Percentiles rank a stretch among this genome's conserved stretches.
These are phyloP conservation scores for Myotis brandtii DNA, from an alignment of 2,113 vertebrate species.

Conservation along the genomic window DNA sequence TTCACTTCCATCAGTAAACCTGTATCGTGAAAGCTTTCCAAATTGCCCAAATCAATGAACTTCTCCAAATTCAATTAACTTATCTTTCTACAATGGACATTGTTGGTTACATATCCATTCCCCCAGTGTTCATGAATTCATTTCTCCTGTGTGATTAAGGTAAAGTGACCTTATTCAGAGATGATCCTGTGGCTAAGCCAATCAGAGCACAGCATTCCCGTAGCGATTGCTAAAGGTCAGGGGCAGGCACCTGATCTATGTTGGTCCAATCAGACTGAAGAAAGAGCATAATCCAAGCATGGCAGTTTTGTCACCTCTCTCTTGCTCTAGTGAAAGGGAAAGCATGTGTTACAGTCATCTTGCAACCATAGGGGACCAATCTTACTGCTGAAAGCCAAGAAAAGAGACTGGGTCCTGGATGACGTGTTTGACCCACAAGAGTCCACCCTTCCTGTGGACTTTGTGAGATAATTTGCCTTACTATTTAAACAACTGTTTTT, in stretches of 20 bases:
- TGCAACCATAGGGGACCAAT: neutral
- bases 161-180: neutral
- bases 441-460: conserved; percentile 23
- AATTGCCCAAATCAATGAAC: conserved; percentile 43
- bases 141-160: conserved; percentile 11
- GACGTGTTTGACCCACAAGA: neutral
- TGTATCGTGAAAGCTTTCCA: conserved; percentile 25
- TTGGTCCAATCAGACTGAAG: conserved; percentile 26
- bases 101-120: neutral
- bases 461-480: conserved; percentile 31
- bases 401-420: neutral
- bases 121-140: neutral
- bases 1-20: conserved; percentile 43
- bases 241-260: neutral
- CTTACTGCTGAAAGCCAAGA: conserved; percentile 20
- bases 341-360: neutral
- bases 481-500: neutral
- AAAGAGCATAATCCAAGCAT: neutral
- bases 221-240: neutral
- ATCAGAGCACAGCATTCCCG: neutral
- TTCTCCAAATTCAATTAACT: conserved; percentile 38
- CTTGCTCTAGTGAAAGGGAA: neutral
- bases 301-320: conserved; percentile 7
- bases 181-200: neutral
- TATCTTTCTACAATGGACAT: neutral